Evolutionary conservation across 2,113 vertebrate genomes (phyloP), one percentile per base, ranked within the genome.

Genomic region (Butastur rufipennis): DNA sequence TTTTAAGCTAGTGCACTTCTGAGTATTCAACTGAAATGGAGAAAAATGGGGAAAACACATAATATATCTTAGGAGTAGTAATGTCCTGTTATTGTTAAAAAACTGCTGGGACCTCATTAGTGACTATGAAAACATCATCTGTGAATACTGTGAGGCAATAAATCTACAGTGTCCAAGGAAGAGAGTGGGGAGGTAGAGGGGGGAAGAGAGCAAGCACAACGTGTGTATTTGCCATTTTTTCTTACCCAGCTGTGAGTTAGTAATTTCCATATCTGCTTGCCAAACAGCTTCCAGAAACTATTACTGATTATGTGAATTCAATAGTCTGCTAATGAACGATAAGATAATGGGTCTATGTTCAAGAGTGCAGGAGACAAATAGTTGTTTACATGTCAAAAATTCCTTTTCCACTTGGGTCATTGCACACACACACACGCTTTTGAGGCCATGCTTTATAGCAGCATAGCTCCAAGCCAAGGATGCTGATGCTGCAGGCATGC

Each of bases 51-150:
- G 94, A 96, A 98, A 98, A 98, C 98, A 98, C 97, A 75, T 98
- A 97, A 98, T 98, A 98, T 98, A 98, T 98, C 97, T 98, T 97
- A 95, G 82, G 83, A 97, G 94, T 88, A 95, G 97, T 98, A 98
- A 98, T 97, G 97, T 98, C 98, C 97, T 98, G 98, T 98, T 98
- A 98, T 98, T 98, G 97, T 98, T 98, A 93, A 97, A 98, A 98
- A 98, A 97, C 98, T 98, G 96, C 98, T 98, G 98, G 98, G 98
- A 98, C 98, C 98, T 98, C 98, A 98, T 98, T 98, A 98, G 97
- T 96, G 97, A 96, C 97, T 98, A 98, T 97, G 97, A 98, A 98
- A 98, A 98, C 97, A 98, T 98, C 96, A 97, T 98, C 97, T 97
- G 97, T 97, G 96, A 97, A 97, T 95, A 97, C 97, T 40, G 95